These are phyloP conservation scores for Sicus ferrugineus DNA, from an alignment of 2,888 invertebrate genomes.

Conservation along the genomic window DNA sequence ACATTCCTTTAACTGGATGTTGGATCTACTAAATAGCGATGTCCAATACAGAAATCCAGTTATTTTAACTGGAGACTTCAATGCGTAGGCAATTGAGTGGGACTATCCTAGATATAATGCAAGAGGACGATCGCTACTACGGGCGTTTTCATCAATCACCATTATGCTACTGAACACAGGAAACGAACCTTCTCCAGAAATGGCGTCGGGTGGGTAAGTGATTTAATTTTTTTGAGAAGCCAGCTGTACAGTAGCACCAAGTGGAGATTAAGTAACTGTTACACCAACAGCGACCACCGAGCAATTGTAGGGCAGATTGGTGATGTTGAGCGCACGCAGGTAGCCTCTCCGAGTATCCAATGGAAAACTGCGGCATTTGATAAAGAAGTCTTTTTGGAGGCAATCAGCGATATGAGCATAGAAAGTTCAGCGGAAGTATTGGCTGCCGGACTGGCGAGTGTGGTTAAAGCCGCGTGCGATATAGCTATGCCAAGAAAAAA, in stretches of 20 bases:
- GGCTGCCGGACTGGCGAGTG: not conserved
- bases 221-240: not conserved
- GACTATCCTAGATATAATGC: not conserved
- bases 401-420: not conserved
- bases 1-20: no score
- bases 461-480: not conserved
- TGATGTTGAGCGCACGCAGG: not conserved
- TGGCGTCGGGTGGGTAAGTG: not conserved
- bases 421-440: not conserved
- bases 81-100: not conserved
- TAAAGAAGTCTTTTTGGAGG: not conserved
- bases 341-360: not conserved
- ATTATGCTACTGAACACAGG: not conserved
- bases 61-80: not conserved
- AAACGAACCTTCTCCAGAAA: not conserved
- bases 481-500: not conserved
- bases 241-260: not conserved
- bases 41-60: not conserved
- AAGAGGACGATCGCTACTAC: not conserved
- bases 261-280: not conserved
- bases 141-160: not conserved
- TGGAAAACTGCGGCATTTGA: not conserved
- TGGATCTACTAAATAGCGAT: not conserved
- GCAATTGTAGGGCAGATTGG: not conserved
- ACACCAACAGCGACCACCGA: not conserved